Evolutionary conservation across 2,888 invertebrate species (phyloP).

Genomic region (Corbicula japonica): DNA sequence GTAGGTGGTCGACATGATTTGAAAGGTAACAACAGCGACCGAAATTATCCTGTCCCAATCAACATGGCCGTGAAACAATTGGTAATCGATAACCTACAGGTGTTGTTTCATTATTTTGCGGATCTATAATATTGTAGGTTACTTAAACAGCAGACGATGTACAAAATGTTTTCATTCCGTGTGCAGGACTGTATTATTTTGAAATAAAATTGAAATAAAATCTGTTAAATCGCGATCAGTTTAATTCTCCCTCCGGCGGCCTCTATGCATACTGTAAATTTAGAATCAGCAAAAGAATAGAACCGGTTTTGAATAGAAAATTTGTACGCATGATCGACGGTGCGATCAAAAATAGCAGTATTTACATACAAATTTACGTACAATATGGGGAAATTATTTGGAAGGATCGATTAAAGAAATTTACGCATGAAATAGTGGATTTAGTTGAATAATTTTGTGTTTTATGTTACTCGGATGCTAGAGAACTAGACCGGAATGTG

Average conservation of each 20-base stretch:
- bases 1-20: slow-evolving; percentile 4
- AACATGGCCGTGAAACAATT: slow-evolving; percentile 16
- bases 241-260: slow-evolving; percentile 19
- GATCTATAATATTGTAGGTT: too few relatives aligned
- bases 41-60: slow-evolving; percentile 13
- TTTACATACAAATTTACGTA: slow-evolving; percentile 36
- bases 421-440: slow-evolving; percentile 19
- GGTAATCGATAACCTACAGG: slow-evolving; percentile 29
- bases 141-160: too few relatives aligned
- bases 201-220: not conserved
- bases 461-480: slow-evolving; percentile 17
- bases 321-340: slow-evolving; percentile 34
- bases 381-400: slow-evolving; percentile 1
- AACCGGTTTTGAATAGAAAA: slow-evolving; percentile 53
- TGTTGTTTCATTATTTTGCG: not conserved
- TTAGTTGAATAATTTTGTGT: slow-evolving; percentile 34
- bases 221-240: too few relatives aligned
- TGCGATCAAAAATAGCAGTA: slow-evolving; percentile 31
- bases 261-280: slow-evolving; percentile 44
- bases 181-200: not conserved
- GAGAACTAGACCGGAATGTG: not conserved
- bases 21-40: not conserved
- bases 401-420: slow-evolving; percentile 20
- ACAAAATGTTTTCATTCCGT: too few relatives aligned
- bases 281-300: slow-evolving; percentile 31